Evolutionary conservation across 1,140 invertebrate genomes (phyloP), one percentile per base, ranked within the genome.

Genomic region (Elymnias hypermnestra): DNA sequence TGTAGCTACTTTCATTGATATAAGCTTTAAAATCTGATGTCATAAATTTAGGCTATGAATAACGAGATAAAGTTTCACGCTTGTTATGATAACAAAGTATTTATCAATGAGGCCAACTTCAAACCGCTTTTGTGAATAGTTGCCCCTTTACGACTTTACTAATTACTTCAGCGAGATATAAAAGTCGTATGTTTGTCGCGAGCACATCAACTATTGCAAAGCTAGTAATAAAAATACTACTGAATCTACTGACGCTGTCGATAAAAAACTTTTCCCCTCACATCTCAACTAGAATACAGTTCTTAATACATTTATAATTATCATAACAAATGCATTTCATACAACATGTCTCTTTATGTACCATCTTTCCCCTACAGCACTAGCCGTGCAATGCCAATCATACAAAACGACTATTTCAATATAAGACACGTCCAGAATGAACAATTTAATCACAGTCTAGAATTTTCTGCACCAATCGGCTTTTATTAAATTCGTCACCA

Each of bases 381-480:
- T 45, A 48, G 47, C 52, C 48, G 72, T 72, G 69, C 65, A 48
- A 50, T 38, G 74, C 76, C 75, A 77, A 78, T 81, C 74, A 73
- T 82, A 84, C 71, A 84, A 81, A 84, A 81, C 68, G 73, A 75
- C 81, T 84, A 84, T 81, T 84, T 79, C 74, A 84, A 84, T 84
- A 84, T 84, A 83, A 84, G 81, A 84, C 81, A 84, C 81, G 75
- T 82, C 72, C 81, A 62, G 68, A 75, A 83, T 81, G 77, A 84
- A 84, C 81, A 81, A 72, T 79, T 83, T 72, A 74, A 84, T 84
- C 81, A 84, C 81, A 84, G 81, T 84, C 81, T 77, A 83, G 74
- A 79, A 81, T 74, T 72, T 84, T 83, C 81, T 77, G 81, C 78
- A 83, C 78, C 81, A 77, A 82, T 79, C 64, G 76, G 68, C 69